A percentile compares a stretch with the other conserved stretches of the same genome.
Conservation (phyloP, 2,113 vertebrate genomes). For the Elanoides forficatus region DNA sequence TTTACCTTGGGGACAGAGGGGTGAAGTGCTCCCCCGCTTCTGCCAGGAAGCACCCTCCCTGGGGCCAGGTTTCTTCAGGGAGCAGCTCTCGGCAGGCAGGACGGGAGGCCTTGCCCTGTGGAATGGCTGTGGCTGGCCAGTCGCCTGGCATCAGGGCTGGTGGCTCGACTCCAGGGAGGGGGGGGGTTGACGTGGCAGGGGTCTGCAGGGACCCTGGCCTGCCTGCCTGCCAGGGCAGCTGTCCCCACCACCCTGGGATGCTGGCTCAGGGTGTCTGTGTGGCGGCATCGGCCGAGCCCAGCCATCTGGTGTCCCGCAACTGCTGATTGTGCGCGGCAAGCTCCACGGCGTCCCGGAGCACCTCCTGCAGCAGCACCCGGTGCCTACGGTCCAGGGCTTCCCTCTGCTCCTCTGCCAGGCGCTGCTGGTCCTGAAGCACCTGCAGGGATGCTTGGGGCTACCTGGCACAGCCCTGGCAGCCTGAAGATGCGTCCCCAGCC, state of each 20-base stretch:
- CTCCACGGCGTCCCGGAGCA: conserved; percentile 71
- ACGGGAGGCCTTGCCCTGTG: rapidly evolving
- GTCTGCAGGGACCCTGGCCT: rapidly evolving
- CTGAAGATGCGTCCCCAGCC: rapidly evolving
- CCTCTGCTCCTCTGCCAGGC: conserved; percentile 74
- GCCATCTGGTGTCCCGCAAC: conserved; percentile 66
- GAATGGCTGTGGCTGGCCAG: rapidly evolving
- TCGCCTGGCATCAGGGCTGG: background rate
- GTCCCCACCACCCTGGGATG: rapidly evolving
- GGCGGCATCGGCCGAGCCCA: background rate
- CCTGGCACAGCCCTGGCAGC: background rate
- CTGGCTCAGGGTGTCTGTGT: background rate
- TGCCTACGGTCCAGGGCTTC: conserved; percentile 67
- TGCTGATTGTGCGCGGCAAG: conserved; percentile 78
- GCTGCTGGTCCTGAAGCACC: conserved; percentile 80
- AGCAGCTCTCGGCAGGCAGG: background rate
- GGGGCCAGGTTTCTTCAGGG: background rate
- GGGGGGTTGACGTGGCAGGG: background rate
- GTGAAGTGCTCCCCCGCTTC: rapidly evolving
- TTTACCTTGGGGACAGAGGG: background rate
- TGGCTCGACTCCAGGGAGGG: background rate
- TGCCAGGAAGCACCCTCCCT: too few relatives aligned
- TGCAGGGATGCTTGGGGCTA: background rate
- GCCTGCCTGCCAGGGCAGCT: background rate
- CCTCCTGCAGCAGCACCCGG: conserved; percentile 71